Percentiles rank a stretch among this genome's conserved stretches.
phyloP scores from a whole-genome alignment of 2,113 vertebrate genomes.

The Numida meleagris region DNA sequence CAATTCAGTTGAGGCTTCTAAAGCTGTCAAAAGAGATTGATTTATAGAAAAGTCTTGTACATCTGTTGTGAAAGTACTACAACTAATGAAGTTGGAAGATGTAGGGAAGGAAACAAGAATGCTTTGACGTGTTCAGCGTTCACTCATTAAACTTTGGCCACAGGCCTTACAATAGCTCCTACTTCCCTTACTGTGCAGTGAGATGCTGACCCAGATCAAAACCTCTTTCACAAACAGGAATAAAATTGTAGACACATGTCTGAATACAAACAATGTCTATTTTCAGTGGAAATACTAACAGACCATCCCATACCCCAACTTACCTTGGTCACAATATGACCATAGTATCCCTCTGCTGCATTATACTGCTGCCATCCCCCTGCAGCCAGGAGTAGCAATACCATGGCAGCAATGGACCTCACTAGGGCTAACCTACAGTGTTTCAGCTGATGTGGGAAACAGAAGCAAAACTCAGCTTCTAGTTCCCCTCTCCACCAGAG shows the following conservation, averaged over 20 bases:
- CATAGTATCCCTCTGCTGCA: background rate
- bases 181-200: background rate
- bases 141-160: background rate
- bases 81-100: background rate
- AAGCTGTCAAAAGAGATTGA: background rate
- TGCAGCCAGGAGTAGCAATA: background rate
- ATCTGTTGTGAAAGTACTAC: background rate
- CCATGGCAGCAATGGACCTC: background rate
- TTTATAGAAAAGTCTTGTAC: background rate
- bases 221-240: background rate
- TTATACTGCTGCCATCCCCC: background rate
- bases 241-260: background rate
- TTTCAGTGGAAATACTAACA: background rate
- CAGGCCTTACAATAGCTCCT: background rate
- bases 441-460: background rate
- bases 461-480: background rate
- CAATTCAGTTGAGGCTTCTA: background rate
- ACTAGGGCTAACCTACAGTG: background rate
- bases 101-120: background rate
- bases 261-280: background rate
- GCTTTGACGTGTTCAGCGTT: background rate
- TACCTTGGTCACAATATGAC: background rate
- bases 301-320: background rate
- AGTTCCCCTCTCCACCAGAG: background rate
- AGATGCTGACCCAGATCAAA: background rate